Percentiles rank a stretch among this genome's conserved stretches.
Evolutionary conservation across 2,113 vertebrate species (phyloP).

Genomic region (Picathartes gymnocephalus): DNA sequence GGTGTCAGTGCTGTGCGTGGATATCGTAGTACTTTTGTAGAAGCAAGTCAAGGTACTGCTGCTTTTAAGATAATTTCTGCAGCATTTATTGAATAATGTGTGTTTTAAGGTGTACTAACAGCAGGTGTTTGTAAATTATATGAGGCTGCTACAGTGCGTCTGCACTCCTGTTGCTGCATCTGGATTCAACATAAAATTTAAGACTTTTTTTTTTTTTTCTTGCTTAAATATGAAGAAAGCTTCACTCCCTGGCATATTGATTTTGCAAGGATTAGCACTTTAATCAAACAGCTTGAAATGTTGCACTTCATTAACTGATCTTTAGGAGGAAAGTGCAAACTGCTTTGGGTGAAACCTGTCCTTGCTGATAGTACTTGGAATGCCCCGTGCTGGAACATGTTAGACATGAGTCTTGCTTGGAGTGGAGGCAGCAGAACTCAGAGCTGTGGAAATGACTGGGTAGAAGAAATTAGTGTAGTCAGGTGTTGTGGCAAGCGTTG

Average conservation of each 20-base stretch:
- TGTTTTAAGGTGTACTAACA: neutral
- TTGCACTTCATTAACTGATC: constrained; percentile 40
- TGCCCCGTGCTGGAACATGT: neutral
- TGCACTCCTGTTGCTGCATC: neutral
- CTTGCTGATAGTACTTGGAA: neutral
- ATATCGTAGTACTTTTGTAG: neutral
- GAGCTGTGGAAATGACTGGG: neutral
- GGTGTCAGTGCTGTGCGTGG: rapidly evolving
- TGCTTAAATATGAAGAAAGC: neutral
- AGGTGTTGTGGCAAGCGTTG: neutral
- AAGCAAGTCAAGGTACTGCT: neutral
- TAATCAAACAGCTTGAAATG: constrained; percentile 37
- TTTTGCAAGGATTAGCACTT: constrained; percentile 4
- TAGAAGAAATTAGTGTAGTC: neutral
- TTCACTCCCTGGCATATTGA: neutral
- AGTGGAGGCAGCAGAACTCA: neutral
- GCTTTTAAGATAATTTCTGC: neutral
- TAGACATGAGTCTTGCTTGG: neutral
- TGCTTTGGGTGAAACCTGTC: neutral
- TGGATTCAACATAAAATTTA: neutral
- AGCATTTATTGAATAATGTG: neutral
- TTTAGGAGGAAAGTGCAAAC: neutral
- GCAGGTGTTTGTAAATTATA: neutral
- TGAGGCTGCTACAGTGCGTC: neutral
- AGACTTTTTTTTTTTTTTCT: neutral